Evolutionary conservation across 2,113 vertebrate genomes (phyloP).

Genomic region (Hippocampus abdominalis): DNA sequence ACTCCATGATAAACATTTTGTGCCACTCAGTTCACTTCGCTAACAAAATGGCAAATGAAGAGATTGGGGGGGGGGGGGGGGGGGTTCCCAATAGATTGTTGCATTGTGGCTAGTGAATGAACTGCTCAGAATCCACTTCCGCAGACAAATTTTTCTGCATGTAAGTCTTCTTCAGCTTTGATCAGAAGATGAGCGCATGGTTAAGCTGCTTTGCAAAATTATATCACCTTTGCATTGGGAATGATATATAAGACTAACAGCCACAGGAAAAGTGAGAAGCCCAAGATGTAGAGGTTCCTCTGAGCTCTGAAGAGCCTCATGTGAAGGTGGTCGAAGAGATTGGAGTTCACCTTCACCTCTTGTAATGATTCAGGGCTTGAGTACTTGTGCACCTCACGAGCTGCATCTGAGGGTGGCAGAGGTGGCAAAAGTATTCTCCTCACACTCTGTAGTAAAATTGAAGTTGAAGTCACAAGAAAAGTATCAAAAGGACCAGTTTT

Average conservation of each 20-base stretch:
- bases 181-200: too few species aligned
- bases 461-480: too few species aligned
- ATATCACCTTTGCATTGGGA: background rate
- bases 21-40: too few species aligned
- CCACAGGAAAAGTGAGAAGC: constrained; percentile 96
- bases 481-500: too few species aligned
- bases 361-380: constrained; percentile 68
- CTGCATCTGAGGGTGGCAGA: constrained; percentile 75
- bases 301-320: constrained; percentile 97
- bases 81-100: background rate
- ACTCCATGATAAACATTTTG: too few species aligned
- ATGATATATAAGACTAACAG: constrained; percentile 78
- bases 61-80: background rate
- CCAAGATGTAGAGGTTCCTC: constrained; percentile 96
- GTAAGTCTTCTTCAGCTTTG: too few species aligned
- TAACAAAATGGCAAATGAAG: background rate
- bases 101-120: background rate
- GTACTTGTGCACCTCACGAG: constrained; percentile 91
- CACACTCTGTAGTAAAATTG: background rate
- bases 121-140: background rate
- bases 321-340: constrained; percentile 82
- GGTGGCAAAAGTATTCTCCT: background rate
- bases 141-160: background rate
- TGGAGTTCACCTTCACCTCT: constrained; percentile 63
- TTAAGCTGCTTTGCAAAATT: background rate